Conservation (phyloP, 1,140 invertebrate genomes). For the Pseudomyrmex concolor region DNA sequence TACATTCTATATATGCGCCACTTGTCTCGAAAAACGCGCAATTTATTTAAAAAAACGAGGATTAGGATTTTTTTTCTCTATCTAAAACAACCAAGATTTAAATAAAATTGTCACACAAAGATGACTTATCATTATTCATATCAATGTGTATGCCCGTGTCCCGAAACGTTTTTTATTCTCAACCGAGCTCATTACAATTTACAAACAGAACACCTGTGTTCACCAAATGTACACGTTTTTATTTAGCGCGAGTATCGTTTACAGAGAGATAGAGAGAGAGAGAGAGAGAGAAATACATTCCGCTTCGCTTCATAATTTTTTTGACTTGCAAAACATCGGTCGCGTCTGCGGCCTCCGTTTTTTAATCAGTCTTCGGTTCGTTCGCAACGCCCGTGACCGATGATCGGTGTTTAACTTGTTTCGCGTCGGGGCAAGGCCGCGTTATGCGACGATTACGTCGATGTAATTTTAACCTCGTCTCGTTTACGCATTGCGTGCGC, state of each 20-base stretch:
- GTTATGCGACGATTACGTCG: constrained; percentile 73
- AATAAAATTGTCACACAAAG: background rate
- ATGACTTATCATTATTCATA: background rate
- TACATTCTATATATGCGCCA: too few species aligned
- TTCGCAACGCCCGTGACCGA: constrained; percentile 63
- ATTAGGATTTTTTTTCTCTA: background rate
- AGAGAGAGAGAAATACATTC: too few species aligned
- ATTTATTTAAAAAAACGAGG: background rate
- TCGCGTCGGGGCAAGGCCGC: constrained; percentile 35
- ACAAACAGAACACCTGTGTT: background rate
- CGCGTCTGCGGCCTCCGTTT: background rate
- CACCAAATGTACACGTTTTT: background rate
- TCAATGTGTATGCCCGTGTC: background rate
- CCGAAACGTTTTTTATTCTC: constrained; percentile 18
- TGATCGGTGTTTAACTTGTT: constrained; percentile 40
- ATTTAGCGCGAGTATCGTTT: background rate
- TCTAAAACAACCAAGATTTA: too few species aligned
- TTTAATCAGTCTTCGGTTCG: background rate
- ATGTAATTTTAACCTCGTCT: constrained; percentile 76
- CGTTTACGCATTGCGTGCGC: constrained; percentile 60
- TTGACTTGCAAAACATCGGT: too few species aligned
- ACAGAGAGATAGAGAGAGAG: background rate
- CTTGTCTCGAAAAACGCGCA: too few species aligned
- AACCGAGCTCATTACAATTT: constrained; percentile 34
- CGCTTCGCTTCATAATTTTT: too few species aligned